These are phyloP conservation scores for Sebastes nivosus DNA, from an alignment of 2,797 vertebrate species.

Conservation along the genomic window DNA sequence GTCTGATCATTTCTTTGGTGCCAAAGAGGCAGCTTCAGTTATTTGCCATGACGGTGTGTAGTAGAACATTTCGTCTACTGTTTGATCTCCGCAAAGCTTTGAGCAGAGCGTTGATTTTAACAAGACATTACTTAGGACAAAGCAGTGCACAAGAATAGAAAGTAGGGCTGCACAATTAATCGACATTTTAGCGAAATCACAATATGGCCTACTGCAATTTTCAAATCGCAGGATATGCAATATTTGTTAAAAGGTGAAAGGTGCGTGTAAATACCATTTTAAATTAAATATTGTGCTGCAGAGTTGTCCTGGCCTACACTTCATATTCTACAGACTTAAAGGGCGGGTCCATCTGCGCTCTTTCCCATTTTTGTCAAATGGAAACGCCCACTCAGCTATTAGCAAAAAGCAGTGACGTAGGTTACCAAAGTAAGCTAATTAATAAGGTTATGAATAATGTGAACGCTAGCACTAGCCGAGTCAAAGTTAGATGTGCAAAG, in stretches of 20 bases:
- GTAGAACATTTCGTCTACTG: neutral
- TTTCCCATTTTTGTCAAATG: no score
- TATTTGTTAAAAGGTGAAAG: neutral
- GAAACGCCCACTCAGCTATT: no score
- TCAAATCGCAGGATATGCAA: neutral
- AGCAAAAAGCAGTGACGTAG: no score
- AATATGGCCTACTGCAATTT: neutral
- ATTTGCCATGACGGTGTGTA: neutral
- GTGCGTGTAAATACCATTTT: neutral
- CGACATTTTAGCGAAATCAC: neutral
- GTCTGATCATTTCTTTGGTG: neutral
- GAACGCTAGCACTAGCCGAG: no score
- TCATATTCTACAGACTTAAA: no score
- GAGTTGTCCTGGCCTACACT: neutral
- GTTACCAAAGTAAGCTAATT: no score
- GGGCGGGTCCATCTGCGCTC: no score
- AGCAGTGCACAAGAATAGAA: constrained; percentile 20
- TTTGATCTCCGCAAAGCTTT: neutral
- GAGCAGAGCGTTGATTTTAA: neutral
- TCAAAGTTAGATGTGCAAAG: no score
- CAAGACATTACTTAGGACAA: constrained; percentile 7
- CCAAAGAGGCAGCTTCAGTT: constrained; percentile 14
- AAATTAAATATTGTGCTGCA: neutral
- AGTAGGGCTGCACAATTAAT: neutral
- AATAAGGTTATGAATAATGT: no score